Evolutionary conservation across 2,888 invertebrate species (phyloP), one percentile per base, ranked within the genome.

Genomic region (Ischnus inquisitorius): DNA sequence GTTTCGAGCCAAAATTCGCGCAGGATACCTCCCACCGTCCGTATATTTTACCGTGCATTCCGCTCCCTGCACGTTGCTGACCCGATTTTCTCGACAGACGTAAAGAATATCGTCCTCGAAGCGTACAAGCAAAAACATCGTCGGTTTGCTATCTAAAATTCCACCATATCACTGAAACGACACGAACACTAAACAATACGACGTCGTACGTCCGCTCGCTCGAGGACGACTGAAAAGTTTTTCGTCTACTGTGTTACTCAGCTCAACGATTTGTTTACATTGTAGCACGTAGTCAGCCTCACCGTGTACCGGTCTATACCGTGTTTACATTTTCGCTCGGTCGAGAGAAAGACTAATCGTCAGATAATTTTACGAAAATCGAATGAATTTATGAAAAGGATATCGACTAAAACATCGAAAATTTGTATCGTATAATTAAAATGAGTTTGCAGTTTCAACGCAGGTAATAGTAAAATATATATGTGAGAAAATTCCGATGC

Each of bases 1-100:
- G 41, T 71, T 54, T 54, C 41, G 41, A 19, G 71, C 71, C 19
- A 71, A 39, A 41, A 71, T 71, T 22, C 71, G 34, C 5, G 72
- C 72, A 14, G 72, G 72, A 22, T 71, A 71, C 14, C 54, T 71
- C 14, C 51, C 69, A 6, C 60, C 43, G 25, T 72, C 22, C 43
- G 41, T 60, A 72, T 60, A 72, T 60, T 72, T 60, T 0, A 43
- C 72, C 1, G n/a, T 72, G 16, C 57, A 72, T 16, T 39, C 3
- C 10, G 41, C 12, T 2, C 60, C 72, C n/a, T 60, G 72, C 0
- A 60, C 25, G 12, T n/a, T 72, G 10, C 19, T 41, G 5, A 71
- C 12, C 0, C 71, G 54, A 25, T 71, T 57, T 39, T 71, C 25
- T 22, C 41, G 57, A 25, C 71, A 71, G 19, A 71, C n/a, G 41